A percentile compares a stretch with the other conserved stretches of the same genome.
phyloP scores from a whole-genome alignment of 1,140 invertebrate species.

The Argopecten irradians region DNA sequence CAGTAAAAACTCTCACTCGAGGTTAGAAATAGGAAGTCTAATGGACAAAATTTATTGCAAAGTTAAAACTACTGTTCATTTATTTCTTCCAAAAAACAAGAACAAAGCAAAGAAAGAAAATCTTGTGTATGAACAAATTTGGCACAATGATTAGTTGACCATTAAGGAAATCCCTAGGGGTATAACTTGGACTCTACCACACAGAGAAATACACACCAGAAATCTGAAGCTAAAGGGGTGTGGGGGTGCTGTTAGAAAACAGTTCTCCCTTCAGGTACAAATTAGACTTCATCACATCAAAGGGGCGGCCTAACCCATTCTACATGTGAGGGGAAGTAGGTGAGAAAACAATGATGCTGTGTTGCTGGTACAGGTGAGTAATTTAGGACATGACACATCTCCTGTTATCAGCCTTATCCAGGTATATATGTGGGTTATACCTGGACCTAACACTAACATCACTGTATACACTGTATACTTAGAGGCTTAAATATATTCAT shows the following conservation, averaged over 20 bases:
- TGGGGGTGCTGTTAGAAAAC: not conserved
- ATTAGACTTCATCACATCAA: constrained; percentile 9
- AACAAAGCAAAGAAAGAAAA: not conserved
- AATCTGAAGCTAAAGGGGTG: not conserved
- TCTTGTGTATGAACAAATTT: not conserved
- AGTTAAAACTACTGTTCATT: not conserved
- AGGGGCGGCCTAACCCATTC: not conserved
- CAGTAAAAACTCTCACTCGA: not conserved
- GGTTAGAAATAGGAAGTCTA: not conserved
- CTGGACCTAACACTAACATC: not conserved
- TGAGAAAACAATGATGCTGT: constrained; percentile 5
- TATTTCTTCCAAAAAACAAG: not conserved
- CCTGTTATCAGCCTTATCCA: not conserved
- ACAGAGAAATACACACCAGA: not conserved
- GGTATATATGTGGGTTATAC: not conserved
- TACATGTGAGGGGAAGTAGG: not conserved
- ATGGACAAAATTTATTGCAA: not conserved
- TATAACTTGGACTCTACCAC: not conserved
- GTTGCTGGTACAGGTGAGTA: not conserved
- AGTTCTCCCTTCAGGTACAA: not conserved
- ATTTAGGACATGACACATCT: not conserved
- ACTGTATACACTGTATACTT: not conserved
- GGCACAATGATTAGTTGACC: constrained; percentile 11
- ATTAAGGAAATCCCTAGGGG: not conserved
- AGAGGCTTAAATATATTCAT: not conserved